Evolutionary conservation across 2,888 invertebrate species (phyloP).

Genomic region (Cylloceria caligata): DNA sequence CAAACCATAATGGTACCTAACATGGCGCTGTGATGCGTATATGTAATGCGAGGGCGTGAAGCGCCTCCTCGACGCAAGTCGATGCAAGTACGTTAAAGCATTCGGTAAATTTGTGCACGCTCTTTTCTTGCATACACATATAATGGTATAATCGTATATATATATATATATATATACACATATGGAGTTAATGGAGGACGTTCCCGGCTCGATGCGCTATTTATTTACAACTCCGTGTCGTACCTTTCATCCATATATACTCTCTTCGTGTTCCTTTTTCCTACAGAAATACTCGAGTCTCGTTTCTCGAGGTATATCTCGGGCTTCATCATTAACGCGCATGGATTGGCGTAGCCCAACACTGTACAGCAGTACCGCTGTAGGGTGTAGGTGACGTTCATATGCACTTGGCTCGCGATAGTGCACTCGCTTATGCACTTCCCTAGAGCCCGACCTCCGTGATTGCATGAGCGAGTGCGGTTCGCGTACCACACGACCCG

Average conservation of each 20-base stretch:
- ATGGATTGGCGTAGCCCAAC: not conserved
- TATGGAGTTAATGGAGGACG: conserved; percentile 28
- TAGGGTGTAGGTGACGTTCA: conserved; percentile 18
- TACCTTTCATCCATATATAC: conserved; percentile 26
- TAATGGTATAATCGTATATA: not conserved
- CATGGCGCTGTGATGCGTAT: conserved; percentile 25
- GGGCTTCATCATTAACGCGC: conserved; percentile 48
- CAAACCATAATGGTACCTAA: conserved; percentile 9
- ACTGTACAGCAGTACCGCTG: not conserved
- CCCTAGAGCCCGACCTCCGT: not conserved
- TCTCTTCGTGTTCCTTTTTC: conserved; percentile 6
- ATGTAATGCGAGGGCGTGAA: conserved; percentile 35
- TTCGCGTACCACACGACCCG: conserved; percentile 44
- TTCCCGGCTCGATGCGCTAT: conserved; percentile 55
- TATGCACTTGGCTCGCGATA: conserved; percentile 15
- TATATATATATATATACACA: not conserved
- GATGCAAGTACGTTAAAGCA: conserved; percentile 8
- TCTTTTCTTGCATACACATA: not conserved
- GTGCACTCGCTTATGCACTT: conserved; percentile 14
- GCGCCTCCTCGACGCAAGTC: not conserved
- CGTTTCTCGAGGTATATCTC: conserved; percentile 37
- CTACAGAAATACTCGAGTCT: conserved; percentile 17
- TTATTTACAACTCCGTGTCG: conserved; percentile 55
- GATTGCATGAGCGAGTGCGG: conserved; percentile 2
- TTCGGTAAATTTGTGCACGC: not conserved